These are phyloP conservation scores for Chelonus formosanus DNA, from an alignment of 2,888 invertebrate species.

Conservation along the genomic window DNA sequence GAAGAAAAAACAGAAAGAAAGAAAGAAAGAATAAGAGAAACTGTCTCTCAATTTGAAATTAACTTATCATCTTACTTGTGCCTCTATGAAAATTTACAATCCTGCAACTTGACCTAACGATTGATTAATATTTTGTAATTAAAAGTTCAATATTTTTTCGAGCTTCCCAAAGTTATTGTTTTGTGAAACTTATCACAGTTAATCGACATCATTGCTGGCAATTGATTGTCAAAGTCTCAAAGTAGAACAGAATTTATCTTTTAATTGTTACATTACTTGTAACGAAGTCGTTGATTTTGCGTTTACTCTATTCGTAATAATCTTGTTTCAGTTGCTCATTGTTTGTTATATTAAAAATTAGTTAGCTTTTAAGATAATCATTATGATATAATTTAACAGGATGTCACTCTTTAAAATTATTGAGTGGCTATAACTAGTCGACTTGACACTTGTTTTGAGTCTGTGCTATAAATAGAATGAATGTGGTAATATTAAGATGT, in stretches of 20 bases:
- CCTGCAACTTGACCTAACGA: conserved; percentile 1
- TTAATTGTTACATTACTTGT: neutral
- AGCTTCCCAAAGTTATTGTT: conserved; percentile 11
- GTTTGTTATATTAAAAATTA: conserved; percentile 2
- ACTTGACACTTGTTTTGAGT: conserved; percentile 43
- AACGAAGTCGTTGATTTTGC: neutral
- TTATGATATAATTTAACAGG: neutral
- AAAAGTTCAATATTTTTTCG: conserved; percentile 20
- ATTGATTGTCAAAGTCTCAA: conserved; percentile 23
- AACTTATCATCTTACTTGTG: conserved; percentile 45
- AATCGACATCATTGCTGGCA: conserved; percentile 25
- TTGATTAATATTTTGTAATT: conserved; percentile 17
- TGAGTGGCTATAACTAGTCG: conserved; percentile 58
- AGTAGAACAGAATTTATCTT: neutral
- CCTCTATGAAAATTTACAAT: conserved; percentile 37
- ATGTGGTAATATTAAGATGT: conserved; percentile 34
- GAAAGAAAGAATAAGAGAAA: conserved; percentile 9
- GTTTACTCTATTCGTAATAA: neutral
- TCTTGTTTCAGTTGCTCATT: conserved; percentile 1
- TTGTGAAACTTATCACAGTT: conserved; percentile 1
- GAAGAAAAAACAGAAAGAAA: conserved; percentile 7
- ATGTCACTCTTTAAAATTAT: conserved; percentile 23
- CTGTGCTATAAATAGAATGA: conserved; percentile 37
- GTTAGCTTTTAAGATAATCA: neutral
- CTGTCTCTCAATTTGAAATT: conserved; percentile 14